phyloP scores from a whole-genome alignment of 2,113 vertebrate genomes.

The Microtus richardsoni region DNA sequence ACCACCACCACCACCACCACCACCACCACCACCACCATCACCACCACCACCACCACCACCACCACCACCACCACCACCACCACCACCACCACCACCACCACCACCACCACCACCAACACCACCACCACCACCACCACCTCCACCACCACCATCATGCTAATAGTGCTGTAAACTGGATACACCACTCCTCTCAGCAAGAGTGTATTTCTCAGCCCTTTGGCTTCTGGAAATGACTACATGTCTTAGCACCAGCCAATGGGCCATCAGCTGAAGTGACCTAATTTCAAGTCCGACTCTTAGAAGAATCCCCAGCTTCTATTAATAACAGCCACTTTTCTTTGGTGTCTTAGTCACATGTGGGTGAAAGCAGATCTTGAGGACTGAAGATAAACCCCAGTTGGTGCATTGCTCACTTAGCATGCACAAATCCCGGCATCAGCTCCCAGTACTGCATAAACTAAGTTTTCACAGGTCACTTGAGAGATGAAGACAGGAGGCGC shows the following conservation, averaged over 20 bases:
- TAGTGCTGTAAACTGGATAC: background rate
- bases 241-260: background rate
- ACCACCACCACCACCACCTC: background rate
- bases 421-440: background rate
- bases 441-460: background rate
- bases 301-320: background rate
- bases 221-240: background rate
- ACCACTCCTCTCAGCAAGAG: background rate
- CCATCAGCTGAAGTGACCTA: background rate
- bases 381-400: background rate
- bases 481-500: background rate
- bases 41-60: background rate
- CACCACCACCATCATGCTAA: background rate
- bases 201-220: background rate
- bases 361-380: background rate
- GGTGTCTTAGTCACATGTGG: background rate
- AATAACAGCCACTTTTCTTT: background rate
- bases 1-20: background rate
- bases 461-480: background rate
- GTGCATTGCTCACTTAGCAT: background rate
- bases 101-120: background rate
- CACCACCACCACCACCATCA: background rate
- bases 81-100: background rate
- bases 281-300: background rate
- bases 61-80: no score